Percentiles rank a stretch among this genome's conserved stretches.
Conservation (phyloP, 2,797 vertebrate species). For the Myotis daubentonii region DNA sequence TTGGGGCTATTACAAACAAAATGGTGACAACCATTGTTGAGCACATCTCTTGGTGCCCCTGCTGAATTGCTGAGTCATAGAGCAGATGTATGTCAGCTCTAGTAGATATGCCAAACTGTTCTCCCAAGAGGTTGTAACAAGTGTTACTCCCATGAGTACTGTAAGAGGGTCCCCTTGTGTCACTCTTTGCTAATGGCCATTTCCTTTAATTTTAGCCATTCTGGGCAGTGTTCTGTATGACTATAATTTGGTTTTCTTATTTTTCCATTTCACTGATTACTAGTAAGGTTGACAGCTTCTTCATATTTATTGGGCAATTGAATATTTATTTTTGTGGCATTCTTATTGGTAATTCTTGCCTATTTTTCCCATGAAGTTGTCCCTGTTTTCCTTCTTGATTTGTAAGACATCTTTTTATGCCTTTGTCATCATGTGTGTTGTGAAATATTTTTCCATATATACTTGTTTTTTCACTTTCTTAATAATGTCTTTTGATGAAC, state of each 20-base stretch:
- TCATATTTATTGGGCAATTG: neutral
- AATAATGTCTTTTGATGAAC: neutral
- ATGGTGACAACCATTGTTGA: neutral
- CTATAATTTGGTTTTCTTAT: constrained; percentile 10
- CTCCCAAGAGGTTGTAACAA: neutral
- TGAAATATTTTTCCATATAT: neutral
- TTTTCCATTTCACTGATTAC: constrained; percentile 20
- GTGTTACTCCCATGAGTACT: neutral
- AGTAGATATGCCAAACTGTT: neutral
- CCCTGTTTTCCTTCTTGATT: neutral
- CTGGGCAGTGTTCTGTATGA: neutral
- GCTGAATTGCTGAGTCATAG: neutral
- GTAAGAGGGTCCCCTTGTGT: neutral
- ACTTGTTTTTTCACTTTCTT: neutral
- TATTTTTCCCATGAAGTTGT: neutral
- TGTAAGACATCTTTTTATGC: neutral
- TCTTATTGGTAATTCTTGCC: neutral
- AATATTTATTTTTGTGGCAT: neutral
- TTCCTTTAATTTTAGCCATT: constrained; percentile 45
- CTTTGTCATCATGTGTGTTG: neutral
- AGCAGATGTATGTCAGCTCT: neutral
- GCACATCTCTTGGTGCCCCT: neutral
- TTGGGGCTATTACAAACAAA: constrained; percentile 7
- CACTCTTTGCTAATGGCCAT: neutral
- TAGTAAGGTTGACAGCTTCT: neutral